Conservation (phyloP, 2,113 vertebrate genomes). For the Chaenocephalus aceratus region DNA sequence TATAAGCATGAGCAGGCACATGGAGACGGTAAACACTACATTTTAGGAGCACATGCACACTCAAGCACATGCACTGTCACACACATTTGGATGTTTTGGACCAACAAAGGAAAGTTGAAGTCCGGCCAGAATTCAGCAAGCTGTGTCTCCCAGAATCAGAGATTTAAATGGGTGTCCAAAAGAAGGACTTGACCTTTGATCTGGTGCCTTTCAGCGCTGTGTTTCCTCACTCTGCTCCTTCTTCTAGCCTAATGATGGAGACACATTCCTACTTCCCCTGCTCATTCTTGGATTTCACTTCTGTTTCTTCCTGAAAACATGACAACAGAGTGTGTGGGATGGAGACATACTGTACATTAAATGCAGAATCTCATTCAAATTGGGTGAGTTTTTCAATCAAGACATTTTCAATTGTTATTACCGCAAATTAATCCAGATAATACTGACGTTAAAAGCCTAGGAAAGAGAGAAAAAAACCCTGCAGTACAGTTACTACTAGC, state of each 20-base stretch:
- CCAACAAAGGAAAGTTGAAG: slow-evolving; percentile 49
- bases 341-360: background rate
- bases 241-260: slow-evolving; percentile 43
- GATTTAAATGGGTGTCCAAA: slow-evolving; percentile 59
- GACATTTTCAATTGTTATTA: background rate
- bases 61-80: background rate
- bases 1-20: background rate
- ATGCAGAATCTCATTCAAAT: slow-evolving; percentile 7
- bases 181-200: slow-evolving; percentile 74
- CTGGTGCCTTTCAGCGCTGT: slow-evolving; percentile 54
- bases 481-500: background rate
- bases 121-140: slow-evolving; percentile 42
- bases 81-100: slow-evolving; percentile 43
- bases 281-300: slow-evolving; percentile 64
- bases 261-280: slow-evolving; percentile 56
- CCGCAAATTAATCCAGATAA: background rate
- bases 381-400: background rate
- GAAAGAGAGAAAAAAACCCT: background rate
- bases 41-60: background rate
- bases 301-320: slow-evolving; percentile 57
- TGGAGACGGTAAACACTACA: background rate
- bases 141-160: slow-evolving; percentile 51
- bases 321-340: slow-evolving; percentile 29
- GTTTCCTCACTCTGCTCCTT: slow-evolving; percentile 50
- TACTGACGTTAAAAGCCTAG: background rate